A percentile compares a stretch with the other conserved stretches of the same genome.
phyloP scores from a whole-genome alignment of 2,888 invertebrate genomes.

The Hedya salicella region DNA sequence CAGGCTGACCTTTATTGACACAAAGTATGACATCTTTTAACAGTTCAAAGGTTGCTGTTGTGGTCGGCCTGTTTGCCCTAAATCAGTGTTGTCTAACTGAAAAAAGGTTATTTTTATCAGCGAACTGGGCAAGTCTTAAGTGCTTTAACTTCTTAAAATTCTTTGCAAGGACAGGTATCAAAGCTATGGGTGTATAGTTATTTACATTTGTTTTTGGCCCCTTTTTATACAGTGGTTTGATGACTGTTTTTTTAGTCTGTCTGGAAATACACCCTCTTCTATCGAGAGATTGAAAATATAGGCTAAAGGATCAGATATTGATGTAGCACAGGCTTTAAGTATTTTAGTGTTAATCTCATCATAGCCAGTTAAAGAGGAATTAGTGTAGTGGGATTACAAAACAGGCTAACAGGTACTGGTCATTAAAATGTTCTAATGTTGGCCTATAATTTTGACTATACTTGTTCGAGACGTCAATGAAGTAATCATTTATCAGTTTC shows the following conservation, averaged over 20 bases:
- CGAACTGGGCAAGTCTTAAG: not conserved
- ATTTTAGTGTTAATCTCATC: conserved; percentile 1
- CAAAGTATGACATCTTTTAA: no score
- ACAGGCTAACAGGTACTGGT: not conserved
- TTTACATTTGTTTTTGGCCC: not conserved
- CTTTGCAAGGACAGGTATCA: not conserved
- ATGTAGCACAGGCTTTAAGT: not conserved
- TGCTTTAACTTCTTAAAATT: not conserved
- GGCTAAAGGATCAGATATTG: not conserved
- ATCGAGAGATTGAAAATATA: not conserved
- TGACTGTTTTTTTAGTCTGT: not conserved
- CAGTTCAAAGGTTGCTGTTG: no score
- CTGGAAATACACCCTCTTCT: not conserved
- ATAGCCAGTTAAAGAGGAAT: not conserved
- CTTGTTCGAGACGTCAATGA: no score
- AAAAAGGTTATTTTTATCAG: no score
- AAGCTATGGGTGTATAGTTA: not conserved
- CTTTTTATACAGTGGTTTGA: conserved; percentile 5
- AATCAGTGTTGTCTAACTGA: no score
- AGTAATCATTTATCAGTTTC: no score
- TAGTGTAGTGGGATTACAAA: not conserved
- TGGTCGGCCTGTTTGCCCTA: no score
- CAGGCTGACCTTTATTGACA: no score
- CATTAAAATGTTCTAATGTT: no score
- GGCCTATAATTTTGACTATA: no score